Conservation (phyloP, 1,140 invertebrate species). For the Piezodorus guildinii region DNA sequence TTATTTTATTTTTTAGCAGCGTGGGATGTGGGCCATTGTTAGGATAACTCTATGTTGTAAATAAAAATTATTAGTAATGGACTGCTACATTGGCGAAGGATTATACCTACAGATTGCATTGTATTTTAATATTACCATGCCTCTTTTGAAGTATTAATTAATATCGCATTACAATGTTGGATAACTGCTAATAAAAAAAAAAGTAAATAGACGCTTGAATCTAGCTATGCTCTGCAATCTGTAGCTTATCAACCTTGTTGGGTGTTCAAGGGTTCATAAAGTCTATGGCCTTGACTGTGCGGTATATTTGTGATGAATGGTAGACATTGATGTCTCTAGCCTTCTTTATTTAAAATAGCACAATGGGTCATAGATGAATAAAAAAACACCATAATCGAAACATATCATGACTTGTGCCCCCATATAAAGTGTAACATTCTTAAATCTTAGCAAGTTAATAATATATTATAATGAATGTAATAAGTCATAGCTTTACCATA, state of each 20-base stretch:
- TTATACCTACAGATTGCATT: constrained; percentile 11
- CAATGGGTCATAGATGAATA: constrained; percentile 16
- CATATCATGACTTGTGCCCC: constrained; percentile 29
- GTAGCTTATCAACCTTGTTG: constrained; percentile 21
- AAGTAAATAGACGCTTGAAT: constrained; percentile 1
- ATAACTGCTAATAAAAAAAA: constrained; percentile 6
- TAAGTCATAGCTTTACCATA: constrained; percentile 25
- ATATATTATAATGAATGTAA: constrained; percentile 25
- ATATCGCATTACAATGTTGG: constrained; percentile 2
- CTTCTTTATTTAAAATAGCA: constrained; percentile 21
- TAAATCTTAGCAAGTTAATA: constrained; percentile 28
- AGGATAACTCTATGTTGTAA: constrained; percentile 8
- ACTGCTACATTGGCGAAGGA: constrained; percentile 14
- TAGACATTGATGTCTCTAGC: constrained; percentile 34
- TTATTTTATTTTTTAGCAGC: neutral
- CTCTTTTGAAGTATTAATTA: neutral
- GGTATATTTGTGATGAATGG: constrained; percentile 14
- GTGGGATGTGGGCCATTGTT: constrained; percentile 4
- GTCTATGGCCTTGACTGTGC: constrained; percentile 14
- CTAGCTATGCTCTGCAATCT: constrained; percentile 11
- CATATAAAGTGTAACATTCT: constrained; percentile 29
- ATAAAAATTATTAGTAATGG: constrained; percentile 11
- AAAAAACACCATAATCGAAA: constrained; percentile 29
- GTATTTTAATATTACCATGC: neutral
- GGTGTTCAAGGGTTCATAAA: constrained; percentile 22